Evolutionary conservation across 2,113 vertebrate species (phyloP).

Genomic region (Pelecanus crispus): DNA sequence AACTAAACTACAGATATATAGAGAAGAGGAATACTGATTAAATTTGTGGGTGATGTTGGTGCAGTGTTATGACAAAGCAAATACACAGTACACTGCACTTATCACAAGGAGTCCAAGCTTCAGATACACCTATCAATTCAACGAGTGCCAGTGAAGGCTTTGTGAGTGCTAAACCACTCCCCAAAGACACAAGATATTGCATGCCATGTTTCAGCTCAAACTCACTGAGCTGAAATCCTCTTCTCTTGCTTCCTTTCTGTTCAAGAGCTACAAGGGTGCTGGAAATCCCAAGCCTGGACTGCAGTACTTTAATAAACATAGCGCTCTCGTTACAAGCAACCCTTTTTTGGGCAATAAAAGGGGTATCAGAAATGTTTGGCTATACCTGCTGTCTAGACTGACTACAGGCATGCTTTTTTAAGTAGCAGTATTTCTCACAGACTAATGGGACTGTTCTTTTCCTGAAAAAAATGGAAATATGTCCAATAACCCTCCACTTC

Average conservation of each 20-base stretch:
- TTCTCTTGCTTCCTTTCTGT: not conserved
- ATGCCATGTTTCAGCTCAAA: not conserved
- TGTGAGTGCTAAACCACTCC: not conserved
- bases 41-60: not conserved
- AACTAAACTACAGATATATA: accelerated
- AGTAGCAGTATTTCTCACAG: not conserved
- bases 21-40: not conserved
- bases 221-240: not conserved
- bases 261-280: not conserved
- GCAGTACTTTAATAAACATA: not conserved
- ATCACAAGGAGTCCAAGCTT: not conserved
- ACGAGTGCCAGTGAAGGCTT: not conserved
- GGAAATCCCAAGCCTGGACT: not conserved
- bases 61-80: not conserved
- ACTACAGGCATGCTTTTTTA: not conserved
- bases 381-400: not conserved
- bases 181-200: not conserved
- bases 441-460: not conserved
- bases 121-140: not conserved
- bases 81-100: not conserved
- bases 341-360: not conserved
- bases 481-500: not conserved
- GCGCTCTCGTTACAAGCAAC: not conserved
- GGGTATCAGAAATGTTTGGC: not conserved
- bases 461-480: not conserved